phyloP scores from a whole-genome alignment of 2,888 invertebrate species.

The Ptycholaimellus sp. region DNA sequence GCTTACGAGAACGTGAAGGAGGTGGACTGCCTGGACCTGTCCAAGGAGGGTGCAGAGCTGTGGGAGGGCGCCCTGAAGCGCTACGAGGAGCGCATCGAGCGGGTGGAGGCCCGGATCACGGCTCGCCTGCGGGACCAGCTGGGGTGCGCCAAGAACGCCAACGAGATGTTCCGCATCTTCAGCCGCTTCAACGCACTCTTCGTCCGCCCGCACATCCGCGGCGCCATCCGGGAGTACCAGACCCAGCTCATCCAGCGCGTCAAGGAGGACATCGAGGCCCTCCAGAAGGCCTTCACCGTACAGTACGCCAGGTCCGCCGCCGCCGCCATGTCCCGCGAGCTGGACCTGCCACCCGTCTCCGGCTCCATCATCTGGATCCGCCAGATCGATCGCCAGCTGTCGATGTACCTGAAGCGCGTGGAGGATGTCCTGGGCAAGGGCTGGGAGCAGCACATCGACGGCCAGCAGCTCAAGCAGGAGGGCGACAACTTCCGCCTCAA shows the following conservation, averaged over 20 bases:
- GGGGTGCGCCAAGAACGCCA: conserved; percentile 92
- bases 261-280: conserved; percentile 87
- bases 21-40: conserved; percentile 80
- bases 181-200: conserved; percentile 95
- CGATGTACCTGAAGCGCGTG: conserved; percentile 77
- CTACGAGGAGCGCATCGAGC: conserved; percentile 89
- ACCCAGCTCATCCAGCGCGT: conserved; percentile 94
- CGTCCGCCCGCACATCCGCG: conserved; percentile 82
- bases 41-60: conserved; percentile 78
- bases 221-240: conserved; percentile 95
- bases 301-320: conserved; percentile 86
- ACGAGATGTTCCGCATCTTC: conserved; percentile 94
- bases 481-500: conserved; percentile 91
- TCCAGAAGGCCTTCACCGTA: conserved; percentile 57
- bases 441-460: conserved; percentile 97
- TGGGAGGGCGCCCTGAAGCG: conserved; percentile 93
- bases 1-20: conserved; percentile 96
- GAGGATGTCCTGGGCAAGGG: conserved; percentile 84
- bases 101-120: conserved; percentile 90
- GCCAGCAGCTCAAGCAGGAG: conserved; percentile 69
- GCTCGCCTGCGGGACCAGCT: conserved; percentile 87
- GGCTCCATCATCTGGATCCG: conserved; percentile 91
- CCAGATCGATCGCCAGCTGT: conserved; percentile 86
- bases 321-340: conserved; percentile 61
- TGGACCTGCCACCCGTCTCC: conserved; percentile 84